Conservation (phyloP, 2,113 vertebrate species). For the Oophaga pumilio region DNA sequence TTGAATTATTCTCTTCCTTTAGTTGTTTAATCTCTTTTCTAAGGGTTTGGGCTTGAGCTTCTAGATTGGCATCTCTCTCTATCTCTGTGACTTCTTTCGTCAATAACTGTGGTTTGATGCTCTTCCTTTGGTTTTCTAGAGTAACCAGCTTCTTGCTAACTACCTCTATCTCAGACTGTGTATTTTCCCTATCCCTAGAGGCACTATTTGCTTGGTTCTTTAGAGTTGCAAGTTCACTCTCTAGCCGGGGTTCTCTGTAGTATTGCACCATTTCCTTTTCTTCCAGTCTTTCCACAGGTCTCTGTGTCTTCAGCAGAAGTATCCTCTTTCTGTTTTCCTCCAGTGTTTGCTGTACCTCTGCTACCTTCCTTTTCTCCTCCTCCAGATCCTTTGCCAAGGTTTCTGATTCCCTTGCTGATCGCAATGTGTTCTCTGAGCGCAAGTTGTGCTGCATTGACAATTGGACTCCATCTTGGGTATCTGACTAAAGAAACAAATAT, state of each 20-base stretch:
- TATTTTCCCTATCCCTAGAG: constrained; percentile 68
- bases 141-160: constrained; percentile 72
- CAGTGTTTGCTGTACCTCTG: constrained; percentile 72
- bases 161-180: constrained; percentile 76
- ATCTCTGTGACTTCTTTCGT: constrained; percentile 94
- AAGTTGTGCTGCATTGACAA: constrained; percentile 67
- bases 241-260: constrained; percentile 88
- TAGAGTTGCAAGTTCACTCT: constrained; percentile 71
- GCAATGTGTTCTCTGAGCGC: constrained; percentile 69
- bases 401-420: constrained; percentile 66
- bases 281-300: constrained; percentile 85
- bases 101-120: constrained; percentile 77
- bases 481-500: constrained; percentile 75
- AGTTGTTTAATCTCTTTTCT: constrained; percentile 76
- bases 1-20: constrained; percentile 69
- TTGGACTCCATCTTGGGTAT: constrained; percentile 74
- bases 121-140: constrained; percentile 75
- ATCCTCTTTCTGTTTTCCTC: constrained; percentile 76
- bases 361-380: constrained; percentile 77
- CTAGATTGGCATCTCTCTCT: constrained; percentile 87
- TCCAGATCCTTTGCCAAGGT: constrained; percentile 74
- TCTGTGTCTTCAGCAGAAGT: constrained; percentile 82
- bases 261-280: constrained; percentile 91
- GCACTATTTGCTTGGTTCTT: constrained; percentile 75
- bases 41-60: constrained; percentile 77